A percentile compares a stretch with the other conserved stretches of the same genome.
Conservation (phyloP, 2,888 invertebrate species). For the Orthonevra nobilis region DNA sequence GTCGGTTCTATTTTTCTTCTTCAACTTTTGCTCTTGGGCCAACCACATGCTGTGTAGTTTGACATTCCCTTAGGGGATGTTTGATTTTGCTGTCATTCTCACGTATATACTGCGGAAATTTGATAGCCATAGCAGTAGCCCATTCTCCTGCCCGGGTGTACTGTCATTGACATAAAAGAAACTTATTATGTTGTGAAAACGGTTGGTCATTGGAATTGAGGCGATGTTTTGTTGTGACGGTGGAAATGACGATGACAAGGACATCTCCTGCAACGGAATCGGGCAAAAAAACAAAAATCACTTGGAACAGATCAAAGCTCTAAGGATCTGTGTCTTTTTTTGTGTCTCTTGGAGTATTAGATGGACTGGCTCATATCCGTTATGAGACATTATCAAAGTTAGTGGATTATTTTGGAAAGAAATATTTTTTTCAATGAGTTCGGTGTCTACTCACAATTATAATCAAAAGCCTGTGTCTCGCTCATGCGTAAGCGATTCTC, state of each 20-base stretch:
- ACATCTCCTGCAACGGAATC: conserved; percentile 5
- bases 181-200: conserved; percentile 29
- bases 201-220: conserved; percentile 27
- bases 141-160: too few species aligned
- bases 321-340: too few species aligned
- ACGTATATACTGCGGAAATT: conserved; percentile 65
- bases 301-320: too few species aligned
- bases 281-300: neutral
- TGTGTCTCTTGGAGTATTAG: too few species aligned
- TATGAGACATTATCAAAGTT: too few species aligned
- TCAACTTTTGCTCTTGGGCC: conserved; percentile 28
- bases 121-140: conserved; percentile 44
- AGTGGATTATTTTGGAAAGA: too few species aligned
- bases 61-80: conserved; percentile 24
- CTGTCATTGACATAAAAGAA: conserved; percentile 45
- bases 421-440: too few species aligned
- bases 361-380: too few species aligned
- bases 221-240: neutral
- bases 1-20: too few species aligned
- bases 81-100: conserved; percentile 64
- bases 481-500: too few species aligned
- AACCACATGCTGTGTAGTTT: conserved; percentile 35
- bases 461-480: too few species aligned
- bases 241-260: conserved; percentile 21
- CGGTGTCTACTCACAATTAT: too few species aligned